phyloP scores from a whole-genome alignment of 2,797 vertebrate species.

The Fistularia commersonii region DNA sequence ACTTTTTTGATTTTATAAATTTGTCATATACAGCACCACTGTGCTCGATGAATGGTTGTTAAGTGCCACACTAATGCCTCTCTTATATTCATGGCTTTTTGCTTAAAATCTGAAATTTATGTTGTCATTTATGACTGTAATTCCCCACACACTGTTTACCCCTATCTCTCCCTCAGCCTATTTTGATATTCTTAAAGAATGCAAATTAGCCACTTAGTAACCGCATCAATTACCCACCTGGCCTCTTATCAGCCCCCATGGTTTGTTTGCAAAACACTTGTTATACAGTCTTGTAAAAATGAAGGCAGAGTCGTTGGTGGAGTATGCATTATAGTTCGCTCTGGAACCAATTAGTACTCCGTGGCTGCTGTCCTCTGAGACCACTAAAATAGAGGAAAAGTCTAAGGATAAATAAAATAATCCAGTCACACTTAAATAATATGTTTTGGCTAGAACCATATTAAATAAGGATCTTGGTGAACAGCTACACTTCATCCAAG shows the following conservation, averaged over 20 bases:
- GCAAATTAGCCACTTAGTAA: constrained; percentile 99
- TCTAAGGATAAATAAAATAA: constrained; percentile 80
- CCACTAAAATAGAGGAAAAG: constrained; percentile 77
- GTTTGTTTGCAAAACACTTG: constrained; percentile 93
- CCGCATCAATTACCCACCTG: constrained; percentile 99
- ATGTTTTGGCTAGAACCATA: constrained; percentile 39
- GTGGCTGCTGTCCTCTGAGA: constrained; percentile 74
- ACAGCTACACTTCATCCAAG: constrained; percentile 24
- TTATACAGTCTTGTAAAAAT: constrained; percentile 84
- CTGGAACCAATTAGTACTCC: constrained; percentile 96
- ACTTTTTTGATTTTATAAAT: no score
- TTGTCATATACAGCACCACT: no score
- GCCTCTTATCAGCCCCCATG: constrained; percentile 92
- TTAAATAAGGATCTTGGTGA: constrained; percentile 41
- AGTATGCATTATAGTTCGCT: constrained; percentile 85
- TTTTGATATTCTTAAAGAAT: constrained; percentile 86
- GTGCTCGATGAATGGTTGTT: no score
- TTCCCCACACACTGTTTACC: constrained; percentile 41
- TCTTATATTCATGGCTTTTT: constrained; percentile 69
- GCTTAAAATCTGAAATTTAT: constrained; percentile 52
- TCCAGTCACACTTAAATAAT: constrained; percentile 65
- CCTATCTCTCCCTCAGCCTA: constrained; percentile 61
- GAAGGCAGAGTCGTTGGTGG: constrained; percentile 81
- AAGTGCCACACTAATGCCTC: background rate
- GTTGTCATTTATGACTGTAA: constrained; percentile 50